These are phyloP conservation scores for Huso huso DNA, from an alignment of 2,797 vertebrate species.

Conservation along the genomic window DNA sequence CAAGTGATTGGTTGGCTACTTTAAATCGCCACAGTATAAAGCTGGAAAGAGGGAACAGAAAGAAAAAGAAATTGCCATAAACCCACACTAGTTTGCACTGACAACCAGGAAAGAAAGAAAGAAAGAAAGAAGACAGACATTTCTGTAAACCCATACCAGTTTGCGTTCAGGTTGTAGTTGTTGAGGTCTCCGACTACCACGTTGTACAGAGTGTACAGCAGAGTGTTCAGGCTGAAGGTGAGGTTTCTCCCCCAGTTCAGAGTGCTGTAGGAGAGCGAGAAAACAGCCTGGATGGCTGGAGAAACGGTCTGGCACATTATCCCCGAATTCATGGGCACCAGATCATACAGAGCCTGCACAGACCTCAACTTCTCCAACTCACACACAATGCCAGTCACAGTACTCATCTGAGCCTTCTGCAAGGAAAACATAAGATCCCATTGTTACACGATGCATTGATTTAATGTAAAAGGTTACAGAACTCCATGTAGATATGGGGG, in stretches of 20 bases:
- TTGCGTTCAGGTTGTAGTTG: conserved; percentile 36
- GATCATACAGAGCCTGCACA: conserved; percentile 25
- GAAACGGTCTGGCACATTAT: conserved; percentile 42
- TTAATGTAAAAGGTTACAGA: no score
- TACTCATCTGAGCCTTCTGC: no score
- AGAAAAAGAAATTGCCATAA: background rate
- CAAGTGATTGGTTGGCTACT: no score
- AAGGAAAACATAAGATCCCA: no score
- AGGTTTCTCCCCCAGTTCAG: conserved; percentile 18
- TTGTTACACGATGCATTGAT: no score
- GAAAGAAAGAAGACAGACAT: conserved; percentile 8
- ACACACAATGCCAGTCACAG: conserved; percentile 34
- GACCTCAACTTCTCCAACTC: conserved; percentile 37
- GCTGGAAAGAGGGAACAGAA: no score
- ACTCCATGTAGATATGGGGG: no score
- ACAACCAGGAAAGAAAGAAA: background rate
- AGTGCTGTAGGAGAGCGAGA: conserved; percentile 30
- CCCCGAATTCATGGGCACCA: conserved; percentile 37
- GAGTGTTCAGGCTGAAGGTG: background rate
- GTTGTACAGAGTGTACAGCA: conserved; percentile 41
- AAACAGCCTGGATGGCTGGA: conserved; percentile 36
- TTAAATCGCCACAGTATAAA: background rate
- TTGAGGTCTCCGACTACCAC: conserved; percentile 50
- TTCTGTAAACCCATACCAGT: conserved; percentile 43
- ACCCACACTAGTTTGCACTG: no score